These are phyloP conservation scores for Polypterus senegalus DNA, from an alignment of 2,113 vertebrate genomes.

Conservation along the genomic window DNA sequence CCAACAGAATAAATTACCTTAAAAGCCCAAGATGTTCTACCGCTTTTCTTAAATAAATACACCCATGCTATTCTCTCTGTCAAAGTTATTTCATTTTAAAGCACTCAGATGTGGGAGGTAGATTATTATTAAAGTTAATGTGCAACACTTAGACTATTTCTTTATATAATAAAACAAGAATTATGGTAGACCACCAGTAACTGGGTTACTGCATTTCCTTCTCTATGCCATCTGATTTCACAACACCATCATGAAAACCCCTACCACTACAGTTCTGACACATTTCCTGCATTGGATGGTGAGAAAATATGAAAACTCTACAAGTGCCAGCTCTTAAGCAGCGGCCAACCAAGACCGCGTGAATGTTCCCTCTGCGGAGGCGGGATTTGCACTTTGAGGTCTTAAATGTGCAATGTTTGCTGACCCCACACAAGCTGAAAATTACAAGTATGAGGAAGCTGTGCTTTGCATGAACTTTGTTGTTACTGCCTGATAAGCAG, in stretches of 20 bases:
- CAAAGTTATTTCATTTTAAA: too few species aligned
- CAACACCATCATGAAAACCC: slow-evolving; percentile 21
- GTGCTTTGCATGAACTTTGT: not conserved
- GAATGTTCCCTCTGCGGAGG: slow-evolving; percentile 26
- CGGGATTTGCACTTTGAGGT: slow-evolving; percentile 3
- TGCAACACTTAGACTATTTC: too few species aligned
- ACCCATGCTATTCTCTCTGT: too few species aligned
- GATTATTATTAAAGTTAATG: too few species aligned
- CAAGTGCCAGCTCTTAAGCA: not conserved
- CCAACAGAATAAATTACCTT: too few species aligned
- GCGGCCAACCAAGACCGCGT: not conserved
- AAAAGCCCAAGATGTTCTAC: too few species aligned
- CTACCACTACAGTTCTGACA: slow-evolving; percentile 24
- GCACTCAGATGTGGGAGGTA: too few species aligned
- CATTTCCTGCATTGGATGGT: slow-evolving; percentile 18
- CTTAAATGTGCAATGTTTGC: not conserved
- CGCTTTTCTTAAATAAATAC: too few species aligned
- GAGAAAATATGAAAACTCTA: not conserved
- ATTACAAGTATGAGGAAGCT: not conserved
- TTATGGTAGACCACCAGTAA: too few species aligned
- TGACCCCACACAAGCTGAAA: slow-evolving; percentile 1
- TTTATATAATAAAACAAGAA: too few species aligned
- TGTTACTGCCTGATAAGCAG: slow-evolving; percentile 1
- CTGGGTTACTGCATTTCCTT: too few species aligned
- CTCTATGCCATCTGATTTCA: too few species aligned